Conservation (phyloP, 2,113 vertebrate genomes). For the Callospermophilus lateralis region DNA sequence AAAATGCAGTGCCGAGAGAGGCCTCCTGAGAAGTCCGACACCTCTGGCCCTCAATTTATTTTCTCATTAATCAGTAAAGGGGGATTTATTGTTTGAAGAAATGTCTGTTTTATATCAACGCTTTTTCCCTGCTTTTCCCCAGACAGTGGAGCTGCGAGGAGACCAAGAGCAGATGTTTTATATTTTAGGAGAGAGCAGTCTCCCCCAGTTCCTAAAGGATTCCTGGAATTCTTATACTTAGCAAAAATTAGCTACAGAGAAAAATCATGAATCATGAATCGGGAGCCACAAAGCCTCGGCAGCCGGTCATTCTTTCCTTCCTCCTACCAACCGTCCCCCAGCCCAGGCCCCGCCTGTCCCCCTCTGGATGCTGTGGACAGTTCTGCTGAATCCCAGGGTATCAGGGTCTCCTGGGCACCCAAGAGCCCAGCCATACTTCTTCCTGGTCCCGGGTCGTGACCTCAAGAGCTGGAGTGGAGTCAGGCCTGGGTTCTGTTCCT, state of each 20-base stretch:
- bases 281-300: neutral
- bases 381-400: neutral
- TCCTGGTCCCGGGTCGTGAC: too few relatives aligned
- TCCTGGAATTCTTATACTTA: conserved; percentile 88
- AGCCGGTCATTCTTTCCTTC: neutral
- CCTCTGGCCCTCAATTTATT: conserved; percentile 84
- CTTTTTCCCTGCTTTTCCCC: conserved; percentile 76
- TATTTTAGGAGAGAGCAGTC: conserved; percentile 86
- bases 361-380: neutral
- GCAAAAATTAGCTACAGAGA: conserved; percentile 83
- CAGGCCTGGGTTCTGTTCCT: neutral
- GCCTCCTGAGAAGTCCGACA: conserved; percentile 81
- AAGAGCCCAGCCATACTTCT: too few relatives aligned
- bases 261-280: conserved; percentile 54
- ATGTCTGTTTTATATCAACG: conserved; percentile 89
- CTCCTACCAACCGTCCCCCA: neutral
- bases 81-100: conserved; percentile 86
- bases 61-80: conserved; percentile 87
- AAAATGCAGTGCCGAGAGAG: neutral
- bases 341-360: neutral
- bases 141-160: conserved; percentile 76
- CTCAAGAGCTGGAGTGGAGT: conserved; percentile 18
- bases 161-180: conserved; percentile 88
- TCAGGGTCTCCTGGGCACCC: neutral
- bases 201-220: conserved; percentile 87